Base-by-base conservation (phyloP, 2,113 vertebrate species). In the Hyaena hyaena region DNA sequence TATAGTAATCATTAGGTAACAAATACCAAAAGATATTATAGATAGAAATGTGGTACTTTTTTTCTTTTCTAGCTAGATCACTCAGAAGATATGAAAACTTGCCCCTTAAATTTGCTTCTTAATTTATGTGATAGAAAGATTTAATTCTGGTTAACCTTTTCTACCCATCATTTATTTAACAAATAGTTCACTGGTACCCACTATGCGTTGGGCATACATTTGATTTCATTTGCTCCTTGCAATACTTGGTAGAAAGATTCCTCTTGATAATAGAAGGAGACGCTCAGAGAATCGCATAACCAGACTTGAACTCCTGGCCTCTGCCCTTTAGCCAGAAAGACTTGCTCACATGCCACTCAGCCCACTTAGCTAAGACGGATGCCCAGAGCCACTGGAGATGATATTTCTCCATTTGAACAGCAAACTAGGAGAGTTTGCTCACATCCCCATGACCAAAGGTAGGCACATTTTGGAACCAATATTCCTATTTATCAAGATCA, bases 91-190 rank as follows among this genome's bases (percentile, higher is more conserved):
- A 82, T 19, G 71, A 93, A 43, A 73, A 26, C 16, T 76, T 87
- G 14, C 39, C 39, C 53, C 16, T 84, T 83, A 73, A 63, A 53
- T 82, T 73, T 24, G 65, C 35, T 76, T 79, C 73, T 89, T n/a
- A 77, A 71, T 68, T 88, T 85, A 69, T 55, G 39, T 58, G 91
- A 84, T 7, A 93, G 45, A 94, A 87, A 53, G 31, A 86, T 77
- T 90, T 74, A 24, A 14, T 39, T 79, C 53, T 79, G 24, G 48
- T 93, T 92, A 86, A 86, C 23, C 28, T 65, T 97, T 96, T 77
- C 76, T 48, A 15, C 23, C 68, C 7, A 17, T 45, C 2, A 16
- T 63, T 33, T 55, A 55, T 79, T 77, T 88, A 93, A 69, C 61
- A 45, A 73, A 58, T 1, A 28, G 9, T 65, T 88, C 19, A 33